These are phyloP conservation scores for Opisthocomus hoazin DNA, from an alignment of 2,113 vertebrate genomes.

Conservation along the genomic window DNA sequence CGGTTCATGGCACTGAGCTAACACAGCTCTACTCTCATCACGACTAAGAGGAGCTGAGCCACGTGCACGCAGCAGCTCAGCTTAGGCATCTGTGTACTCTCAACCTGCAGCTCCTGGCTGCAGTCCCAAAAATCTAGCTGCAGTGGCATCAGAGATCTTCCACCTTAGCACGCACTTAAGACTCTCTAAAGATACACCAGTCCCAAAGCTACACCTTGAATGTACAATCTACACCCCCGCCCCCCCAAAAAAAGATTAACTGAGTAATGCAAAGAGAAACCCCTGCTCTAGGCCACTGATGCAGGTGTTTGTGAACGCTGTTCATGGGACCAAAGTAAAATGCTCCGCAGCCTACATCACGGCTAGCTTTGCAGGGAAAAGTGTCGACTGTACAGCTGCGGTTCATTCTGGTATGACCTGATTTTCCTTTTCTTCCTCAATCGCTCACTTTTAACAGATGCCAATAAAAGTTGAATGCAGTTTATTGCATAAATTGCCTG, in stretches of 20 bases:
- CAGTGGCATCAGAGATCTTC: neutral
- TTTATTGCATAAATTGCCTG: neutral
- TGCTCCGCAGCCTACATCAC: neutral
- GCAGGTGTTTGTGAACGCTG: neutral
- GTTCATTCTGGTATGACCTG: neutral
- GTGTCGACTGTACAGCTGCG: neutral
- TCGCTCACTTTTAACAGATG: neutral
- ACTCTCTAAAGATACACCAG: neutral
- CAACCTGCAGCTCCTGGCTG: neutral
- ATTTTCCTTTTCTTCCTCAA: neutral
- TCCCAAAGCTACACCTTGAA: neutral
- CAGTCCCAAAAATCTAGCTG: neutral
- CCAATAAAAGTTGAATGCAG: neutral
- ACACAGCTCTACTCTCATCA: neutral
- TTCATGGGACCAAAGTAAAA: neutral
- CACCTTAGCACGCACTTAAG: neutral
- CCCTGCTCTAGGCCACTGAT: neutral
- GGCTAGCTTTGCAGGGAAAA: neutral
- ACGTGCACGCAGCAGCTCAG: neutral
- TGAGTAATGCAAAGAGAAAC: fast-evolving
- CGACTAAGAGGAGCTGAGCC: neutral
- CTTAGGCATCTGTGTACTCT: neutral
- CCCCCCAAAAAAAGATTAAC: neutral
- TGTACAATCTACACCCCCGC: fast-evolving
- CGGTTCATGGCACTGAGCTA: neutral